These are phyloP conservation scores for Megaptera novaeangliae DNA, from an alignment of 2,113 vertebrate species.

Conservation along the genomic window DNA sequence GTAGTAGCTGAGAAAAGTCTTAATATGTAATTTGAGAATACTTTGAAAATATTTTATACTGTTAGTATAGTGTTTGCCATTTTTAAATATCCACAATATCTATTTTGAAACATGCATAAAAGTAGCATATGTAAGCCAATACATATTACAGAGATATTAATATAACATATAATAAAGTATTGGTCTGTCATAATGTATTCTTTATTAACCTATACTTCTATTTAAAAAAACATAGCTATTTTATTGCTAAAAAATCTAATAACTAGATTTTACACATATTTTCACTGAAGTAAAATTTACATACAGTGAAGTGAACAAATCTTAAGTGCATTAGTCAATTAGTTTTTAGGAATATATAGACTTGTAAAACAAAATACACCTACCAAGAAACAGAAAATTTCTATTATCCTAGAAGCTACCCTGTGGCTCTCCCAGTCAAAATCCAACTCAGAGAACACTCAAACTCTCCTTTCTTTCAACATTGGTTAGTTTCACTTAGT, in stretches of 20 bases:
- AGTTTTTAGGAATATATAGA: background rate
- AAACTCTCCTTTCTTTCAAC: background rate
- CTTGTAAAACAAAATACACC: background rate
- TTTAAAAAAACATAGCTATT: background rate
- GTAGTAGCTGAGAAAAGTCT: constrained; percentile 56
- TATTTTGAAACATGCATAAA: constrained; percentile 57
- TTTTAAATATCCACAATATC: background rate
- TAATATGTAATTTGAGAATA: constrained; percentile 51
- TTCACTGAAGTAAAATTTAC: background rate
- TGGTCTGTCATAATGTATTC: background rate
- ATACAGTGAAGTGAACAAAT: background rate
- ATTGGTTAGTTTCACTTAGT: background rate
- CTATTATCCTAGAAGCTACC: background rate
- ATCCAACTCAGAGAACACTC: background rate
- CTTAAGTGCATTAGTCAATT: background rate
- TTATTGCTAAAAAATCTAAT: background rate
- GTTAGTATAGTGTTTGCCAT: background rate
- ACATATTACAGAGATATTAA: background rate
- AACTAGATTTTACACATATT: background rate
- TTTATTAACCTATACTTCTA: background rate
- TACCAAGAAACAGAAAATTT: background rate
- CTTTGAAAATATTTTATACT: constrained; percentile 47
- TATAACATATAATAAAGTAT: background rate
- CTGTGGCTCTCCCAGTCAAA: background rate
- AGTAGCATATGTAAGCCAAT: constrained; percentile 26